These are phyloP conservation scores for Telenomus remus DNA, from an alignment of 1,140 invertebrate species.

Conservation along the genomic window DNA sequence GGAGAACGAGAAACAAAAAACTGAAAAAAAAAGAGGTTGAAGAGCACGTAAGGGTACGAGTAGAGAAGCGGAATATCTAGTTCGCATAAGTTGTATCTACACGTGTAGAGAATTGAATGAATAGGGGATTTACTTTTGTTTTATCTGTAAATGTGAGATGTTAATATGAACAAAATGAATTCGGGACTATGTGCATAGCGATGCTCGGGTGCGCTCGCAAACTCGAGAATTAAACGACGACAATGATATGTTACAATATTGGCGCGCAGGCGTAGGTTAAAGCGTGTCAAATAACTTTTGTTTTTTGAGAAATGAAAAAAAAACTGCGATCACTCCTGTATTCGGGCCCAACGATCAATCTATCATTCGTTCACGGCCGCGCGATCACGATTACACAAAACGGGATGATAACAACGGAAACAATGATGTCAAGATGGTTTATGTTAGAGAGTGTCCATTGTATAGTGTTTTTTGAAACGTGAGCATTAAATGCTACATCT, in stretches of 20 bases:
- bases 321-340: slow-evolving; percentile 63
- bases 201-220: slow-evolving; percentile 56
- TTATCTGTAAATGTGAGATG: slow-evolving; percentile 67
- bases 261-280: slow-evolving; percentile 62
- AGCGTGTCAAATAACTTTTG: slow-evolving; percentile 57
- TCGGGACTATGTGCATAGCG: slow-evolving; percentile 65
- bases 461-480: slow-evolving; percentile 81
- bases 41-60: slow-evolving; percentile 40
- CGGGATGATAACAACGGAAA: slow-evolving; percentile 56
- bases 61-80: slow-evolving; percentile 35
- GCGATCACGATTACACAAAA: slow-evolving; percentile 65
- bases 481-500: slow-evolving; percentile 81
- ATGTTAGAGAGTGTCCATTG: slow-evolving; percentile 78
- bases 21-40: slow-evolving; percentile 16
- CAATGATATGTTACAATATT: slow-evolving; percentile 46
- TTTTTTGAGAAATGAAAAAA: slow-evolving; percentile 16
- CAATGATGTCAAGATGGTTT: slow-evolving; percentile 69
- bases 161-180: slow-evolving; percentile 59
- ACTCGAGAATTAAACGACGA: slow-evolving; percentile 19
- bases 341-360: slow-evolving; percentile 63
- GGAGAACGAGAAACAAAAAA: slow-evolving; percentile 9
- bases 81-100: slow-evolving; percentile 50
- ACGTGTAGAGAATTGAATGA: slow-evolving; percentile 51
- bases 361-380: slow-evolving; percentile 66
- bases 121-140: slow-evolving; percentile 47